phyloP scores from a whole-genome alignment of 2,797 vertebrate species.

The Ctenopoma multispine region DNA sequence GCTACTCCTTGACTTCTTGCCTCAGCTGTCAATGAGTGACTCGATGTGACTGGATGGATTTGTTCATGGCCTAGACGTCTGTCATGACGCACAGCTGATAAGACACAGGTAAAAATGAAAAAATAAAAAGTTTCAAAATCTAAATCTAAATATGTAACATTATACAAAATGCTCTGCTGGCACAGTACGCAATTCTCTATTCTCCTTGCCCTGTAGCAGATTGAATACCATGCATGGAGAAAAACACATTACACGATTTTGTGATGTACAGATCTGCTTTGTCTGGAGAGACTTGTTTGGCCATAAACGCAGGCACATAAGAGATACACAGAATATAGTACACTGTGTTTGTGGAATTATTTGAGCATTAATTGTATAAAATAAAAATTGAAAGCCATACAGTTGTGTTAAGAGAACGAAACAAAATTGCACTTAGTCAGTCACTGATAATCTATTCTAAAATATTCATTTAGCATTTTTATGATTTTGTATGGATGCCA shows the following conservation, averaged over 20 bases:
- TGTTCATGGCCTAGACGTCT: conserved; percentile 18
- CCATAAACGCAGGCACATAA: not conserved
- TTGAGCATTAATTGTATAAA: not conserved
- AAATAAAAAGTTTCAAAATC: not conserved
- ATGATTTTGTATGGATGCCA: not conserved
- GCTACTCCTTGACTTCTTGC: conserved; percentile 62
- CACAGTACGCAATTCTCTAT: too few species aligned
- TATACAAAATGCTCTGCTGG: too few species aligned
- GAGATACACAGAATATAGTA: not conserved
- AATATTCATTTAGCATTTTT: not conserved
- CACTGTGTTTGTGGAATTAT: conserved; percentile 20
- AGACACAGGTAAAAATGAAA: not conserved
- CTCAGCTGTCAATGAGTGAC: conserved; percentile 43
- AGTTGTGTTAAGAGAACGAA: not conserved
- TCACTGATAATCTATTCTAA: not conserved
- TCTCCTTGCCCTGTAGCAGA: not conserved
- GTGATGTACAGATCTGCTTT: not conserved
- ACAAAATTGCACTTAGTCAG: not conserved
- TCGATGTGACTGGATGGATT: conserved; percentile 28
- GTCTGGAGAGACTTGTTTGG: not conserved
- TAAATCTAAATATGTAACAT: too few species aligned
- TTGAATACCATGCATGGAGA: not conserved
- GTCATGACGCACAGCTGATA: conserved; percentile 16
- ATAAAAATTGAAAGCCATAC: not conserved
- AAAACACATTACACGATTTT: not conserved